Evolutionary conservation across 2,888 invertebrate genomes (phyloP).

Genomic region (Anarsia innoxiella): DNA sequence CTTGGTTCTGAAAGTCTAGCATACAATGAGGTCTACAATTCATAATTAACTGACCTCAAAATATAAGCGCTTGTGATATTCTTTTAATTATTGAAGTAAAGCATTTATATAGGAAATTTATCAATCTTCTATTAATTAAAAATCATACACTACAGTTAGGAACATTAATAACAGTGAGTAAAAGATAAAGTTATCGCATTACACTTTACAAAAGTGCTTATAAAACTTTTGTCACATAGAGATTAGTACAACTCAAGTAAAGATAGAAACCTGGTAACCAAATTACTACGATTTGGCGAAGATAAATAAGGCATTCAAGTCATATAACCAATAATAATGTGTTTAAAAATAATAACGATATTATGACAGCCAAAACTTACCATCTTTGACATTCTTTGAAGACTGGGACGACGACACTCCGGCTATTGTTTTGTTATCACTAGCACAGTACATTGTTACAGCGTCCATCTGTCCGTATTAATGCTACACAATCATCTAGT

Average conservation of each 20-base stretch:
- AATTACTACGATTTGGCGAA: too few species aligned
- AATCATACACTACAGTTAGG: too few species aligned
- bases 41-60: slow-evolving; percentile 16
- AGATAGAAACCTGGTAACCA: too few species aligned
- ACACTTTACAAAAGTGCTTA: slow-evolving; percentile 7
- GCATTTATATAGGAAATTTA: too few species aligned
- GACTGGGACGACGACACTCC: slow-evolving; percentile 83
- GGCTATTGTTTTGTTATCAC: slow-evolving; percentile 84
- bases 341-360: slow-evolving; percentile 8
- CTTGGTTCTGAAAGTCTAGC: neutral
- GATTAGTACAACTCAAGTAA: too few species aligned
- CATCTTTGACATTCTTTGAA: slow-evolving; percentile 83
- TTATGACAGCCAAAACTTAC: slow-evolving; percentile 71
- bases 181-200: too few species aligned
- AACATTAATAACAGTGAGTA: too few species aligned
- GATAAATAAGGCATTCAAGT: neutral
- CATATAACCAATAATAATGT: slow-evolving; percentile 9
- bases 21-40: slow-evolving; percentile 6
- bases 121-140: too few species aligned
- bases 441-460: slow-evolving; percentile 81
- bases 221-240: slow-evolving; percentile 7
- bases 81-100: too few species aligned
- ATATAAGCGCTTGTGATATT: too few species aligned
- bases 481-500: slow-evolving; percentile 76
- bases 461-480: slow-evolving; percentile 39